Conservation (phyloP, 2,113 vertebrate species). For the Oryzias melastigma region DNA sequence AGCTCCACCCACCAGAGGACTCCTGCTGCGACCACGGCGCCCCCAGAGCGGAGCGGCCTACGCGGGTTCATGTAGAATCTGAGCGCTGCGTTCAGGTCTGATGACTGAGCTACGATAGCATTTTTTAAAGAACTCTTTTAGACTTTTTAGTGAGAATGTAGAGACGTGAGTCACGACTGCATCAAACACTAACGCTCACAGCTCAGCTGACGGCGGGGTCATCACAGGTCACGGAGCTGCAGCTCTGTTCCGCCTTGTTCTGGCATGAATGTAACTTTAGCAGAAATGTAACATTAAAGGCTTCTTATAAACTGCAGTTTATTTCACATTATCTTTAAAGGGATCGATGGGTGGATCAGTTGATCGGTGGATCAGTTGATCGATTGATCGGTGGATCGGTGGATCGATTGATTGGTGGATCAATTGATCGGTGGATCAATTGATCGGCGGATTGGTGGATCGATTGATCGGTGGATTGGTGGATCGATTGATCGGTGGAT, state of each 20-base stretch:
- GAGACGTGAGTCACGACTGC: slow-evolving; percentile 11
- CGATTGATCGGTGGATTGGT: too few relatives aligned
- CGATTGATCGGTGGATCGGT: too few relatives aligned
- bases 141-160: slow-evolving; percentile 21
- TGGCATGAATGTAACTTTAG: slow-evolving; percentile 63
- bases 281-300: slow-evolving; percentile 25
- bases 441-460: too few relatives aligned
- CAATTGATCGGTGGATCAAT: too few relatives aligned
- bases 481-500: too few relatives aligned
- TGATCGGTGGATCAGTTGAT: too few relatives aligned
- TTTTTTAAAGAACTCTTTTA: slow-evolving; percentile 8
- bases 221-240: slow-evolving; percentile 19
- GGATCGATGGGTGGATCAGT: neutral
- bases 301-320: slow-evolving; percentile 26
- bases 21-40: slow-evolving; percentile 1
- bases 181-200: slow-evolving; percentile 21
- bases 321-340: slow-evolving; percentile 27
- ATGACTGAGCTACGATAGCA: slow-evolving; percentile 8
- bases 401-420: neutral
- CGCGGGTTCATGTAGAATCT: neutral
- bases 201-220: slow-evolving; percentile 1
- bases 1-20: neutral
- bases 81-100: slow-evolving; percentile 4
- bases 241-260: slow-evolving; percentile 59
- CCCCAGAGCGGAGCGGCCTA: neutral